Base-by-base conservation (phyloP, 2,888 invertebrate species). In the Metacarcinus magister region DNA sequence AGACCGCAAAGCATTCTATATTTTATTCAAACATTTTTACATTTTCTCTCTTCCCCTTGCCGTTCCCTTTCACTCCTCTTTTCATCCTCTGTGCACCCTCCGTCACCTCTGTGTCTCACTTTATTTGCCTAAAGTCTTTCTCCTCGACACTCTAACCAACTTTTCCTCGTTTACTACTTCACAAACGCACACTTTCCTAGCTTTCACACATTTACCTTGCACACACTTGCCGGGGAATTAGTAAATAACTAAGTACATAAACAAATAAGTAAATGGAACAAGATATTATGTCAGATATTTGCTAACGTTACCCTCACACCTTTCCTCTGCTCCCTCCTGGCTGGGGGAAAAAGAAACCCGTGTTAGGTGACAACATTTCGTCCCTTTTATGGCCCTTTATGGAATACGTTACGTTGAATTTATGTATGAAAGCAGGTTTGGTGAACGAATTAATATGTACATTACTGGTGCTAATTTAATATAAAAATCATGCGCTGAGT, bases 31-130 rank as follows among this genome's bases (percentile, higher is more conserved):
- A 16, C 44, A 91, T 44, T n/a, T 91, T n/a, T 44, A 91, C 48
- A 46, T 91, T 44, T 91, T 16, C n/a, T 19, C 28, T 44, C 44
- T 44, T 91, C 44, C 48, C 48, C 48, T 23, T 91, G 23, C 7
- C 91, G 32, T 39, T 44, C 48, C 46, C 91, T 82, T 82, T 28
- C 82, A 82, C 10, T 32, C 82, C 82, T 82, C 82, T 82, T 82
- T 82, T 13, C 82, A 82, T 82, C 82, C 82, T 28, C 82, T 82
- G 32, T 82, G 82, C 82, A 82, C 82, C 82, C 91, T 48, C 91
- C 44, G 23, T 44, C 48, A 91, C 91, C 91, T 44, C 91, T 91
- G 48, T 91, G n/a, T 28, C 91, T 91, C 91, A 44, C 44, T 91
- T 10, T 82, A 32, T 82, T 91, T 91, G 8, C 91, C 44, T 19